Conservation (phyloP, 2,797 vertebrate genomes). For the Aldrovandia affinis region DNA sequence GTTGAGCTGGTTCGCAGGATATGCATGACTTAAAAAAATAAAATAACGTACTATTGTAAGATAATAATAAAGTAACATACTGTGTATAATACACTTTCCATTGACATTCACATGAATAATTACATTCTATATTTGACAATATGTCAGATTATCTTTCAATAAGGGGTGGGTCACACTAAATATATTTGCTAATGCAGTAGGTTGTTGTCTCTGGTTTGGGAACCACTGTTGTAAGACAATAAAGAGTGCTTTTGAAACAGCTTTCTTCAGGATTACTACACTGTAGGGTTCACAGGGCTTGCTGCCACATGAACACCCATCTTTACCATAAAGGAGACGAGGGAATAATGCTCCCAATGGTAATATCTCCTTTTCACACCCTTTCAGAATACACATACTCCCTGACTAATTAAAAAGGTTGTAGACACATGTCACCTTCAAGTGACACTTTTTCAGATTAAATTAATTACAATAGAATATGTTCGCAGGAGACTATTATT, state of each 20-base stretch:
- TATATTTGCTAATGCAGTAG: neutral
- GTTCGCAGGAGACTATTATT: constrained; percentile 64
- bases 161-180: neutral
- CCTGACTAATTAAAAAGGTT: neutral
- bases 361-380: neutral
- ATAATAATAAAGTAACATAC: too few species aligned
- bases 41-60: too few species aligned
- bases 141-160: neutral
- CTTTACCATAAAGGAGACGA: neutral
- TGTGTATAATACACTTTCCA: too few species aligned
- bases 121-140: neutral
- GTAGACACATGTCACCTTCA: neutral
- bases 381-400: neutral
- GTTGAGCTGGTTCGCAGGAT: neutral
- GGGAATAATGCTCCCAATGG: neutral
- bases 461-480: constrained; percentile 38
- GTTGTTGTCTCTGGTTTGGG: too few species aligned
- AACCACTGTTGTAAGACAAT: neutral
- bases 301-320: neutral
- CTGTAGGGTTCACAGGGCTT: neutral
- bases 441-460: neutral
- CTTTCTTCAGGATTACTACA: too few species aligned
- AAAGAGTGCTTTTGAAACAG: neutral
- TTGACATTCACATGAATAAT: neutral
- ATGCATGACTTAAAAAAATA: neutral